Percentiles rank a stretch among this genome's conserved stretches.
Conservation (phyloP, 2,888 invertebrate species). For the Leucophora obtusa region DNA sequence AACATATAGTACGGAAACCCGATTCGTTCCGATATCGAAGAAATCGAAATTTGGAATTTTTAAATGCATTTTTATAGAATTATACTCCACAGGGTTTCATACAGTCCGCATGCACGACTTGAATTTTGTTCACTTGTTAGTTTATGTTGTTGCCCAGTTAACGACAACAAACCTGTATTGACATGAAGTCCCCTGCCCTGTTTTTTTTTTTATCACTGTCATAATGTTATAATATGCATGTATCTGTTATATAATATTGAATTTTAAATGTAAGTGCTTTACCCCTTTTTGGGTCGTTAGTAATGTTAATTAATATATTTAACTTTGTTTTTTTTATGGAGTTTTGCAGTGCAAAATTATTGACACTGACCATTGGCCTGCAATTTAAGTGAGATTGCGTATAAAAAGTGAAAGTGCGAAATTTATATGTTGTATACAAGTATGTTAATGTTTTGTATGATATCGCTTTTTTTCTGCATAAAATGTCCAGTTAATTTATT, state of each 20-base stretch:
- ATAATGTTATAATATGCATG: neutral
- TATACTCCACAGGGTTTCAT: no score
- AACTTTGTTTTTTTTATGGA: neutral
- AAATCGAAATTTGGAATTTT: no score
- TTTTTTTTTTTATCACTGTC: constrained; percentile 18
- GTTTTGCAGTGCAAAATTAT: constrained; percentile 32
- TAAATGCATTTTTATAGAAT: no score
- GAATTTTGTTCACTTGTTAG: no score
- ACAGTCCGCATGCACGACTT: no score
- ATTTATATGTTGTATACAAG: constrained; percentile 9
- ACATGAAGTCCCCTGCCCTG: no score
- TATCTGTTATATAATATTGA: neutral
- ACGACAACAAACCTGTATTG: no score
- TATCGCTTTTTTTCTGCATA: neutral
- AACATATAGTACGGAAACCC: no score
- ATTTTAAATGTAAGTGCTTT: neutral
- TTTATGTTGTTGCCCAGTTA: no score
- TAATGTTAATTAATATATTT: constrained; percentile 37
- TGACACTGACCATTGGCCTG: constrained; percentile 48
- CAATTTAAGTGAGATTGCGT: constrained; percentile 21
- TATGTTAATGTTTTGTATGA: neutral
- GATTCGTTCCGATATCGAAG: no score
- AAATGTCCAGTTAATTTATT: constrained; percentile 42
- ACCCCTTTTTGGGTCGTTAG: neutral
- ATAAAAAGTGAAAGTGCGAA: constrained; percentile 51